Percentiles rank a stretch among this genome's conserved stretches.
phyloP scores from a whole-genome alignment of 2,113 vertebrate genomes.

The Pipra filicauda region DNA sequence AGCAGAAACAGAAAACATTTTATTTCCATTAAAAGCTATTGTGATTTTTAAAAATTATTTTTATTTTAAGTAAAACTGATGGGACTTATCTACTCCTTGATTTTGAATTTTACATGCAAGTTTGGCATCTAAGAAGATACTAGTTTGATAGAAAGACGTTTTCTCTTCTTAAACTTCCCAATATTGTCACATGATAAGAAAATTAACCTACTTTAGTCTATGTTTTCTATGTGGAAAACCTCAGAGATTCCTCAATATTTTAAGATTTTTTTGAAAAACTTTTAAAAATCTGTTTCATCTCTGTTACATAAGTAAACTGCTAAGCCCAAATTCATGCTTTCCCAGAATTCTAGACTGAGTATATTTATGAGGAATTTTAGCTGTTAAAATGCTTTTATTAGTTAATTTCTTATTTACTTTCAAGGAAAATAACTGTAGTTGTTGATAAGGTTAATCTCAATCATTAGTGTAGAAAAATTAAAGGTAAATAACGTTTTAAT shows the following conservation, averaged over 20 bases:
- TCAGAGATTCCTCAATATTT: not conserved
- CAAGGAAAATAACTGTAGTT: not conserved
- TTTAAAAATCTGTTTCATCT: not conserved
- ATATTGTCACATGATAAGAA: not conserved
- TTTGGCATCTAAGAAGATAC: not conserved
- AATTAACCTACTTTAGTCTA: not conserved
- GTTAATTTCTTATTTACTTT: not conserved
- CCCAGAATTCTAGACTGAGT: not conserved
- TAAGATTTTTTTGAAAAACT: not conserved
- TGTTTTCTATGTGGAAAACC: not conserved
- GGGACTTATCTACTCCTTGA: not conserved
- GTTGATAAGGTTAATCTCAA: not conserved
- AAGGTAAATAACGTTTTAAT: not conserved
- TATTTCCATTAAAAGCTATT: not conserved
- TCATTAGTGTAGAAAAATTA: not conserved
- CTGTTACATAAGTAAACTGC: not conserved
- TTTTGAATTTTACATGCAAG: rapidly evolving
- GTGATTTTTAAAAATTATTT: not conserved
- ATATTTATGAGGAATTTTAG: not conserved
- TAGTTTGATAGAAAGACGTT: not conserved
- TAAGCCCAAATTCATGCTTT: not conserved
- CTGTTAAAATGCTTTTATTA: not conserved
- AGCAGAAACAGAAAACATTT: not conserved
- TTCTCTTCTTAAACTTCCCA: not conserved
- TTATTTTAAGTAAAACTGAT: not conserved